Conservation (phyloP, 2,113 vertebrate species). For the Shinisaurus crocodilurus region DNA sequence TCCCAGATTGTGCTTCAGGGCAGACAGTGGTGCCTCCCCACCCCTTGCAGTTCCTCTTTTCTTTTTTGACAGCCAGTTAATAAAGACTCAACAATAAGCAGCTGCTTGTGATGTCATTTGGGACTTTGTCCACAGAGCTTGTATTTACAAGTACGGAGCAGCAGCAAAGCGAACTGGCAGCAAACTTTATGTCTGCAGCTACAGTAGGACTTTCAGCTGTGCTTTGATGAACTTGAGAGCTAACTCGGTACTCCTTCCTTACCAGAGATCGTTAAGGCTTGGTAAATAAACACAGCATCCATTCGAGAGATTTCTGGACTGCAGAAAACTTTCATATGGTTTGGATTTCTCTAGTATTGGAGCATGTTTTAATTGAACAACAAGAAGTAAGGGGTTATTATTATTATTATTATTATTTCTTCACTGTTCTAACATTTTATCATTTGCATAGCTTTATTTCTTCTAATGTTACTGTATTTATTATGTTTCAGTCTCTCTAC, state of each 20-base stretch:
- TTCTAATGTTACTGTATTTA: slow-evolving; percentile 52
- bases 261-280: slow-evolving; percentile 66
- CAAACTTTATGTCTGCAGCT: slow-evolving; percentile 70
- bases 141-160: slow-evolving; percentile 84
- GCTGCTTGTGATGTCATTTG: slow-evolving; percentile 87
- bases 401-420: slow-evolving; percentile 19
- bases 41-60: slow-evolving; percentile 62
- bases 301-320: slow-evolving; percentile 71
- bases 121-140: slow-evolving; percentile 85
- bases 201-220: slow-evolving; percentile 60
- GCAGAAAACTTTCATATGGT: slow-evolving; percentile 68
- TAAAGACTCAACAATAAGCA: slow-evolving; percentile 87
- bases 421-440: slow-evolving; percentile 67
- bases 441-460: slow-evolving; percentile 74
- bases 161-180: slow-evolving; percentile 67
- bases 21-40: slow-evolving; percentile 72
- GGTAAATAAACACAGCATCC: slow-evolving; percentile 76
- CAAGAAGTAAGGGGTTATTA: slow-evolving; percentile 76
- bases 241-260: slow-evolving; percentile 60
- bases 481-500: slow-evolving; percentile 57
- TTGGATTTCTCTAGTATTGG: slow-evolving; percentile 73
- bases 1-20: slow-evolving; percentile 71
- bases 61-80: slow-evolving; percentile 82
- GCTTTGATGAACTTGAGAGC: slow-evolving; percentile 67
- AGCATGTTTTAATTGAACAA: slow-evolving; percentile 73